Evolutionary conservation across 2,113 vertebrate genomes (phyloP), one percentile per base, ranked within the genome.

Genomic region (Tragelaphus strepsiceros): DNA sequence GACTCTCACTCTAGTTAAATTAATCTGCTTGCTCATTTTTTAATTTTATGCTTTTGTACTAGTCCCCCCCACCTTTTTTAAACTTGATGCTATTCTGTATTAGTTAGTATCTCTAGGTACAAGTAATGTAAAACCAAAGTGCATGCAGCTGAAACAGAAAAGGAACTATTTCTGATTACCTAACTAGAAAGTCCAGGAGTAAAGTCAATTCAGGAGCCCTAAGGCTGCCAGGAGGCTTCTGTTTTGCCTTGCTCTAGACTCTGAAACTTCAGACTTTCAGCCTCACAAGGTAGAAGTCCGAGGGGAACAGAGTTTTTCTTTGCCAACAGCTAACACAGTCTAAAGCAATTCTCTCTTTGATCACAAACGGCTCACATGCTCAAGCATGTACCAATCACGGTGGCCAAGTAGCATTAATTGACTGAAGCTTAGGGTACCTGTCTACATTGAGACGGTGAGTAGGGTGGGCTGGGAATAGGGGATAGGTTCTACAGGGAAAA

Each of bases 21-120:
- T 96, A 96, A 96, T 88, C 58, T 94, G 53, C 14, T 90, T 94
- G 71, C 74, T 98, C 39, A 96, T 90, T 95, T 96, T 35, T 89
- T 51, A 97, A 85, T 74, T 82, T 64, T 95, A 85, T 97, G 28
- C 53, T 88, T 78, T 90, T 90, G 54, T 91, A 19, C 94, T 81
- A 93, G 86, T 85, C 21, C 54, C 26, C 32, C 71, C 8, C 19
- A 26, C 43, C 53, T 51, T 86, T 94, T 30, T 17, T 35, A 13
- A 53, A 90, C 53, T 94, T 51, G n/a, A 78, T 83, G 19, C 2
- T 92, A 10, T 86, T 92, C 24, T 82, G 13, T 90, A 67, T 77
- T 95, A 67, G 17, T 58, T 59, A 96, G 43, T 6, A 82, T 87
- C 58, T 90, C 62, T 78, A 85, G 28, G 39, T 92, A 15, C 5